These are phyloP conservation scores for Dasypus novemcinctus DNA, from an alignment of 2,113 vertebrate species.

Conservation along the genomic window DNA sequence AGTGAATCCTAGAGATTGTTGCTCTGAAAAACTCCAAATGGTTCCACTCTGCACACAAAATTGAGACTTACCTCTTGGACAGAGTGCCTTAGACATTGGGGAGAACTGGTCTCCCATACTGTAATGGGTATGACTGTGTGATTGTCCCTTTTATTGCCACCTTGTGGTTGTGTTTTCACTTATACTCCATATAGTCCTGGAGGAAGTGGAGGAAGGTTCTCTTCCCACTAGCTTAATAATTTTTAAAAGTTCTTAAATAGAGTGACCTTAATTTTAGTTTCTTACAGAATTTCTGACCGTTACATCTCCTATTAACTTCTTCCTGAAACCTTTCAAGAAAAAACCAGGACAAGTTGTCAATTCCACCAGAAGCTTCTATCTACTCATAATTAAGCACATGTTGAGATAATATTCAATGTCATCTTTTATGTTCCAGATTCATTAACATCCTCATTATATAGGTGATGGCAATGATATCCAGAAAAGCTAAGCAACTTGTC, in stretches of 20 bases:
- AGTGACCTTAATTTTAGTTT: neutral
- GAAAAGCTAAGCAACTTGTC: neutral
- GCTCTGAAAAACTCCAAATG: neutral
- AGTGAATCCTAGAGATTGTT: neutral
- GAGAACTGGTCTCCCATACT: neutral
- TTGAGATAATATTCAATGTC: neutral
- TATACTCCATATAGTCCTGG: neutral
- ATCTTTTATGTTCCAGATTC: neutral
- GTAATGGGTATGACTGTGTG: neutral
- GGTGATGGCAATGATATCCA: neutral
- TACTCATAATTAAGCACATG: neutral
- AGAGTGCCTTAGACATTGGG: neutral
- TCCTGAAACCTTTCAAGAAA: neutral
- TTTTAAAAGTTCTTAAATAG: neutral
- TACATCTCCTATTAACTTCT: neutral
- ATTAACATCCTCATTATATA: neutral
- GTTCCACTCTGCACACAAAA: neutral
- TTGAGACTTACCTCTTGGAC: neutral
- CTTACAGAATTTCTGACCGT: neutral
- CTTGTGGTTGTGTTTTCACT: neutral
- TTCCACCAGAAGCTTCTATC: neutral
- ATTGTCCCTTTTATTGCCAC: neutral
- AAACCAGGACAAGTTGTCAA: neutral
- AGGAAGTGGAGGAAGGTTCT: neutral
- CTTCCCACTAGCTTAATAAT: neutral